Percentiles rank a stretch among this genome's conserved stretches.
Evolutionary conservation across 2,797 vertebrate genomes (phyloP).

Genomic region (Carcharodon carcharias): DNA sequence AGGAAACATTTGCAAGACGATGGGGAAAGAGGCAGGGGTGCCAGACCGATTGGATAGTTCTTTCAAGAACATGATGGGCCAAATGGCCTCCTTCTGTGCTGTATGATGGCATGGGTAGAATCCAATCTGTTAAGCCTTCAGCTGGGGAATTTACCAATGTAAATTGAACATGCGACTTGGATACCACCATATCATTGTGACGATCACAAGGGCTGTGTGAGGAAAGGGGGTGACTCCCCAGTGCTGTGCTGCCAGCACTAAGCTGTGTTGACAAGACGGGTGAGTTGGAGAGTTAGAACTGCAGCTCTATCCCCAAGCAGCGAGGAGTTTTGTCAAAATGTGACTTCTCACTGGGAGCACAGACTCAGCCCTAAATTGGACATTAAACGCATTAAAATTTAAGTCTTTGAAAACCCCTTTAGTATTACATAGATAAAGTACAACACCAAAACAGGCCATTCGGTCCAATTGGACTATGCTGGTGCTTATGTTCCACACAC

Average conservation of each 20-base stretch:
- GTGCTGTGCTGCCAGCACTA: not conserved
- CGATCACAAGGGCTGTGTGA: not conserved
- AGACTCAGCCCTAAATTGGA: not conserved
- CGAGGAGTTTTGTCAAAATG: not conserved
- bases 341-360: not conserved
- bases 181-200: not conserved
- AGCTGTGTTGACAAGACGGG: too few relatives aligned
- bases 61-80: not conserved
- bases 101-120: not conserved
- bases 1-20: not conserved
- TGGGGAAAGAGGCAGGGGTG: not conserved
- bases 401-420: not conserved
- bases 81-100: not conserved
- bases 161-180: not conserved
- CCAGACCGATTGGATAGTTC: not conserved
- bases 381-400: not conserved
- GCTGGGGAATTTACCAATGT: not conserved
- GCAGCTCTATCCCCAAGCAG: not conserved
- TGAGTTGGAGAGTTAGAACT: not conserved
- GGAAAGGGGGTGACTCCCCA: not conserved
- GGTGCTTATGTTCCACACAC: not conserved
- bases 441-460: not conserved
- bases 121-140: not conserved
- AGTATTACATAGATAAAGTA: not conserved
- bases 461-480: not conserved